Conservation (phyloP, 1,140 invertebrate genomes). For the Meloidogyne hapla region DNA sequence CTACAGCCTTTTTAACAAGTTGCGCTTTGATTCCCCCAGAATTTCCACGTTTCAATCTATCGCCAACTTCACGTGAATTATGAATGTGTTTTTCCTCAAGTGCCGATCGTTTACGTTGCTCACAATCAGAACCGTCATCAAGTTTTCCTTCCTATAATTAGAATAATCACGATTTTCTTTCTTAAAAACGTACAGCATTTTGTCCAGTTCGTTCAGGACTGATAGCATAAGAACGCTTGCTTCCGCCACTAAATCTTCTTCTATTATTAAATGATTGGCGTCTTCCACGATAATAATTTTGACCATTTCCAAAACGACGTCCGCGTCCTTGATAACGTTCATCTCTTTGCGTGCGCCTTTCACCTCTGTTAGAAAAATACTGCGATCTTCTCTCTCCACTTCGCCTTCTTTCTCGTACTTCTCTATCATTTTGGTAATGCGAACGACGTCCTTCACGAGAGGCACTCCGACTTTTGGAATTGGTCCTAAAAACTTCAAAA, state of each 20-base stretch:
- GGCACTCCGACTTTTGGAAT: neutral
- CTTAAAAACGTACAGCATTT: neutral
- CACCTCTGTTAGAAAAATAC: neutral
- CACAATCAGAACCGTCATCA: neutral
- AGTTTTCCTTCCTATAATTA: neutral
- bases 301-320: slow-evolving; percentile 1
- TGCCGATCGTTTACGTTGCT: neutral
- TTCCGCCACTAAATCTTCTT: neutral
- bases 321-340: neutral
- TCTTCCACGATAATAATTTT: slow-evolving; percentile 1
- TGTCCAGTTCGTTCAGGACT: neutral
- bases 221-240: slow-evolving; percentile 9
- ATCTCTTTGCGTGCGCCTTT: slow-evolving; percentile 4
- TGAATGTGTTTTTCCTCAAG: neutral
- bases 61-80: slow-evolving; percentile 9
- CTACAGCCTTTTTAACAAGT: slow-evolving; percentile 9
- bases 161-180: too few relatives aligned
- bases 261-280: neutral
- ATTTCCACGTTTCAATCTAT: neutral
- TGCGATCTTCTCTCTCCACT: neutral
- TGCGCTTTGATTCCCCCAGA: neutral
- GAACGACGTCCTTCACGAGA: neutral
- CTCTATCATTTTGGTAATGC: neutral
- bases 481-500: neutral
- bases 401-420: neutral